These are phyloP conservation scores for Phymastichus coffea DNA, from an alignment of 1,140 invertebrate species.

Conservation along the genomic window DNA sequence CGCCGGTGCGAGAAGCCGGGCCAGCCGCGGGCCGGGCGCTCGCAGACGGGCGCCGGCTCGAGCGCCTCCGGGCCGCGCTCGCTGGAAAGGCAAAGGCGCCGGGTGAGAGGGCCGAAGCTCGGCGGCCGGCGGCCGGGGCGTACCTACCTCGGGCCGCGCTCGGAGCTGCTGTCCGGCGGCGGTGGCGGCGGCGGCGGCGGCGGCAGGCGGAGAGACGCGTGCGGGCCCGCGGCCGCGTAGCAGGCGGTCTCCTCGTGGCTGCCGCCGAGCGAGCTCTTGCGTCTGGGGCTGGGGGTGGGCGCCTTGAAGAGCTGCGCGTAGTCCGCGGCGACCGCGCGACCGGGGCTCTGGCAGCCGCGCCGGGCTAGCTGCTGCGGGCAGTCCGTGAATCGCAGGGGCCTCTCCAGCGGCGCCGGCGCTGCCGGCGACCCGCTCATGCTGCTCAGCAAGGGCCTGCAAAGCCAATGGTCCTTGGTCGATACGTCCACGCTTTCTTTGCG, in stretches of 20 bases:
- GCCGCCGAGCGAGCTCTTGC: slow-evolving; percentile 68
- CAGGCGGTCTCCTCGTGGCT: slow-evolving; percentile 63
- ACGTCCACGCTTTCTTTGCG: too few relatives aligned
- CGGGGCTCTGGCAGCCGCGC: too few relatives aligned
- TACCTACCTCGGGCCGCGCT: too few relatives aligned
- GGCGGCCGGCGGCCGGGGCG: slow-evolving; percentile 56
- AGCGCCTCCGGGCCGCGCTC: too few relatives aligned
- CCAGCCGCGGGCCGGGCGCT: slow-evolving; percentile 1
- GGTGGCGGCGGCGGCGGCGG: neutral
- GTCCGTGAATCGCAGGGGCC: slow-evolving; percentile 74
- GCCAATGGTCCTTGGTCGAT: too few relatives aligned
- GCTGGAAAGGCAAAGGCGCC: slow-evolving; percentile 33
- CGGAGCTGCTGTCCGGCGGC: too few relatives aligned
- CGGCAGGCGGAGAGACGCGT: slow-evolving; percentile 52
- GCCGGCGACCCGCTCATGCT: slow-evolving; percentile 47
- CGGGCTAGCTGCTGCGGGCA: slow-evolving; percentile 70
- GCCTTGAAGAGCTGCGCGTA: slow-evolving; percentile 48
- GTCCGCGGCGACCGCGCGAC: slow-evolving; percentile 36
- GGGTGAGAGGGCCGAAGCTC: slow-evolving; percentile 34
- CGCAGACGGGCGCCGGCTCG: slow-evolving; percentile 52
- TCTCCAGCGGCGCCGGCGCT: slow-evolving; percentile 49
- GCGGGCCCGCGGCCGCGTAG: slow-evolving; percentile 48
- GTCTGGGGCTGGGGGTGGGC: slow-evolving; percentile 69
- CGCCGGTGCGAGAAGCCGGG: slow-evolving; percentile 60
- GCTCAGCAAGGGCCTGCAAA: slow-evolving; percentile 49